A percentile compares a stretch with the other conserved stretches of the same genome.
phyloP scores from a whole-genome alignment of 2,888 invertebrate species.

The Scaptomyza reducta region DNA sequence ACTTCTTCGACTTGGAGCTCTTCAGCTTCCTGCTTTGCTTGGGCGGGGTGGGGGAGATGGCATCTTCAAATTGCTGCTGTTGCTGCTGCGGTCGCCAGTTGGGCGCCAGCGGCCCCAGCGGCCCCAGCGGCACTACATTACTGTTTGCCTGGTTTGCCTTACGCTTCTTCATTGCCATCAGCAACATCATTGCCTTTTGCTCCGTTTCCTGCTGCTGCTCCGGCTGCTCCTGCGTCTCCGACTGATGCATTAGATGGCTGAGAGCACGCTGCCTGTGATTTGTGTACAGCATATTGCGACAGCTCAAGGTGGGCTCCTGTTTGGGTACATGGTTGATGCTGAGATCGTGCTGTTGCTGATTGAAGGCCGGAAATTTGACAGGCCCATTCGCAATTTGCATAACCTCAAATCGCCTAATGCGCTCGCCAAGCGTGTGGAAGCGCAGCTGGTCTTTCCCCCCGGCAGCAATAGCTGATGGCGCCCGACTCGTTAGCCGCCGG shows the following conservation, averaged over 20 bases:
- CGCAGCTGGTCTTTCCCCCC: constrained; percentile 15
- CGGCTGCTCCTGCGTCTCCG: too few species aligned
- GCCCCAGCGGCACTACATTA: constrained; percentile 35
- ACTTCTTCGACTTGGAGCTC: constrained; percentile 3
- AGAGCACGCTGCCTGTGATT: constrained; percentile 50
- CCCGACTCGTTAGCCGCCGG: background rate
- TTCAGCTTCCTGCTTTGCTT: background rate
- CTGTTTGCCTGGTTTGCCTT: background rate
- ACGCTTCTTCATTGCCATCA: background rate
- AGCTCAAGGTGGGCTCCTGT: constrained; percentile 35
- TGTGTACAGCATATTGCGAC: constrained; percentile 50
- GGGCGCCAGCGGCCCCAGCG: constrained; percentile 46
- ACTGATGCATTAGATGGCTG: background rate
- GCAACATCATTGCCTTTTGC: background rate
- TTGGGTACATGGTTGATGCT: constrained; percentile 28
- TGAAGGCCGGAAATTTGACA: constrained; percentile 39
- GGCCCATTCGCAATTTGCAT: constrained; percentile 66
- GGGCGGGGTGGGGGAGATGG: background rate
- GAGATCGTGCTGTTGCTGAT: constrained; percentile 3
- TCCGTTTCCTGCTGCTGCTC: background rate
- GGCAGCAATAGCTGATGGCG: background rate
- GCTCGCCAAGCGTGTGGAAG: constrained; percentile 51
- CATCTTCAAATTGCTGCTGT: constrained; percentile 24
- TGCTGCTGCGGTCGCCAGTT: constrained; percentile 43
- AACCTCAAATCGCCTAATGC: constrained; percentile 47